Evolutionary conservation across 2,797 vertebrate genomes (phyloP).

Genomic region (Hozukius guyotensis): DNA sequence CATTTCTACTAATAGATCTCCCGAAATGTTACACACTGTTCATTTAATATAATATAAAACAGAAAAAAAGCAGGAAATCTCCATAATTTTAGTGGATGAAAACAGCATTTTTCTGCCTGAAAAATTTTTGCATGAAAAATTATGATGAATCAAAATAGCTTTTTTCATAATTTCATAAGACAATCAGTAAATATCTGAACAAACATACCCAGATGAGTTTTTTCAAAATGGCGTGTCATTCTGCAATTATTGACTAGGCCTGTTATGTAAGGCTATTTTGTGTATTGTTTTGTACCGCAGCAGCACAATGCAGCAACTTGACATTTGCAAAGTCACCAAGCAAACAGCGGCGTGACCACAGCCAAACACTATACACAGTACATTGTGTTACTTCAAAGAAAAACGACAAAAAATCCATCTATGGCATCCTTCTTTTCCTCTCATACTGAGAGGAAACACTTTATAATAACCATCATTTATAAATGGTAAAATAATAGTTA

Average conservation of each 20-base stretch:
- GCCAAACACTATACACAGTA: neutral
- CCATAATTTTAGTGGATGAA: too few species aligned
- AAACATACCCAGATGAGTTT: neutral
- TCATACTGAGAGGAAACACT: neutral
- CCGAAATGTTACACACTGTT: too few species aligned
- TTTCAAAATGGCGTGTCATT: neutral
- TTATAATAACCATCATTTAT: too few species aligned
- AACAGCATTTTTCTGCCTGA: too few species aligned
- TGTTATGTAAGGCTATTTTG: slow-evolving; percentile 6
- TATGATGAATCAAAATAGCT: too few species aligned
- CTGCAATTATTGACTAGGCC: neutral
- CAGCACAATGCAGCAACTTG: slow-evolving; percentile 6
- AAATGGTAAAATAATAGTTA: too few species aligned
- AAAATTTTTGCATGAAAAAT: too few species aligned
- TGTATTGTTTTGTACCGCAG: slow-evolving; percentile 10
- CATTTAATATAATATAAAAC: too few species aligned
- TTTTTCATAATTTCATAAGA: too few species aligned
- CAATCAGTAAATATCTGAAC: neutral
- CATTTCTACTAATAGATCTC: too few species aligned
- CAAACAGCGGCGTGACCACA: neutral
- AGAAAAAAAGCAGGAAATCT: too few species aligned
- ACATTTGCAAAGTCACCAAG: slow-evolving; percentile 30
- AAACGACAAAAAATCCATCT: neutral
- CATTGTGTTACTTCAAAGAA: neutral
- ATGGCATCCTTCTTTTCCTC: neutral